These are phyloP conservation scores for Cerceris ruficornis DNA, from an alignment of 2,888 invertebrate species.

Conservation along the genomic window DNA sequence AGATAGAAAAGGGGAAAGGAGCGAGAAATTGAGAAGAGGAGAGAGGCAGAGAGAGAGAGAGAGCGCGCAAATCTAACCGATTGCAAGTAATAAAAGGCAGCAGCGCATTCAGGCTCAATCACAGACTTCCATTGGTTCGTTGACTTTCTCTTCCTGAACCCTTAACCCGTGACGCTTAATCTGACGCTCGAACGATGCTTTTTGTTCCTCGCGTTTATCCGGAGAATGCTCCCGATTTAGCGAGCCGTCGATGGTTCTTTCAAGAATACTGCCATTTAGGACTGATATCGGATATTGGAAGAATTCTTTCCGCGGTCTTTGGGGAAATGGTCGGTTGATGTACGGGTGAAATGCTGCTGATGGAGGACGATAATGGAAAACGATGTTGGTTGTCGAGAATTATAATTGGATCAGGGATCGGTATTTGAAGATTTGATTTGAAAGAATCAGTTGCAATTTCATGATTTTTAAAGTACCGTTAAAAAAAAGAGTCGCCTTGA, in stretches of 20 bases:
- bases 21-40: too few species aligned
- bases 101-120: slow-evolving; percentile 62
- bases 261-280: not conserved
- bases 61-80: slow-evolving; percentile 53
- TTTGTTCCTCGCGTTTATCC: slow-evolving; percentile 29
- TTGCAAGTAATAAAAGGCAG: slow-evolving; percentile 62
- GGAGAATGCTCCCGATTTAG: not conserved
- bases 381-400: too few species aligned
- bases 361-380: too few species aligned
- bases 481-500: too few species aligned
- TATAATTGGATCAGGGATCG: too few species aligned
- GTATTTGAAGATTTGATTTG: too few species aligned
- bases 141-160: slow-evolving; percentile 63
- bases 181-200: slow-evolving; percentile 37
- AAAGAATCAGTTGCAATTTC: too few species aligned
- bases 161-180: slow-evolving; percentile 60
- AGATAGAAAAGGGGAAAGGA: too few species aligned
- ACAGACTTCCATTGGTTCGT: slow-evolving; percentile 60
- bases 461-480: too few species aligned
- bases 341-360: too few species aligned
- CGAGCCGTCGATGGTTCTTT: not conserved
- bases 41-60: not conserved
- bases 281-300: not conserved
- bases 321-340: too few species aligned
- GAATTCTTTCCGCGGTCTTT: too few species aligned